phyloP scores from a whole-genome alignment of 2,113 vertebrate species.

The Noturus placidus region DNA sequence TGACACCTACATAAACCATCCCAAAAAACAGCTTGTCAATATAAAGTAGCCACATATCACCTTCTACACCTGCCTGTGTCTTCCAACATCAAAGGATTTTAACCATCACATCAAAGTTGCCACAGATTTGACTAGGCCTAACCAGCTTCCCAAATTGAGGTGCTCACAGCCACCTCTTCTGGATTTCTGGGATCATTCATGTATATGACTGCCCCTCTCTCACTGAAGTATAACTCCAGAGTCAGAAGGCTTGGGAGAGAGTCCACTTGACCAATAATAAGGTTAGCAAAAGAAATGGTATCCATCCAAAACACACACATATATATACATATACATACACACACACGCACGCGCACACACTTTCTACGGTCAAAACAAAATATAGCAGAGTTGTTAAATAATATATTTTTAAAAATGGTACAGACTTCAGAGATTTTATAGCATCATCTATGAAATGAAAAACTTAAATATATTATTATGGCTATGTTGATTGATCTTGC shows the following conservation, averaged over 20 bases:
- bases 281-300: constrained; percentile 1
- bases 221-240: constrained; percentile 43
- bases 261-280: constrained; percentile 31
- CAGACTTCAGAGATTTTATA: not conserved
- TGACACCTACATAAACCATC: not conserved
- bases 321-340: not conserved
- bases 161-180: constrained; percentile 9
- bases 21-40: not conserved
- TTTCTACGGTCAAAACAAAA: not conserved
- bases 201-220: constrained; percentile 36
- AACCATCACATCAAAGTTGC: not conserved
- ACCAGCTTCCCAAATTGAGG: constrained; percentile 1
- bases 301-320: not conserved
- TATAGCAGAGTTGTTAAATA: not conserved
- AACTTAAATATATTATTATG: not conserved
- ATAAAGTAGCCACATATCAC: not conserved
- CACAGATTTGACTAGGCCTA: not conserved
- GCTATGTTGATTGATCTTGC: not conserved
- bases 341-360: not conserved
- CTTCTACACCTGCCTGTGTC: not conserved
- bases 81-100: not conserved
- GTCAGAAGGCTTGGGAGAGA: not conserved
- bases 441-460: not conserved
- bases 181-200: constrained; percentile 37
- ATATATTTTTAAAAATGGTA: not conserved